These are phyloP conservation scores for Mimachlamys varia DNA, from an alignment of 2,888 invertebrate species.

Conservation along the genomic window DNA sequence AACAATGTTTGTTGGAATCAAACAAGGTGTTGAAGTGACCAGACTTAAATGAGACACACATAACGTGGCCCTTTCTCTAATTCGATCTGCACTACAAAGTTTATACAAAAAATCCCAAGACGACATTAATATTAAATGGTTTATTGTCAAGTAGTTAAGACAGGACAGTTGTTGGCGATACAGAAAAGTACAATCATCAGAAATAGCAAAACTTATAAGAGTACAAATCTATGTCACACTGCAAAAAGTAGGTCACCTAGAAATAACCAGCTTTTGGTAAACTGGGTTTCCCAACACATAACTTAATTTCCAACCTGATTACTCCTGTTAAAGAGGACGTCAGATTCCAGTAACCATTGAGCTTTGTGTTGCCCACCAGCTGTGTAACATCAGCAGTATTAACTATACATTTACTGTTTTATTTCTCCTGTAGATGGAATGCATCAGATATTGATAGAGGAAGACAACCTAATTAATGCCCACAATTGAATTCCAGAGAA, in stretches of 20 bases:
- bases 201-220: background rate
- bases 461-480: background rate
- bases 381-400: background rate
- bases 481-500: background rate
- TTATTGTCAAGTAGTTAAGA: background rate
- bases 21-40: too few species aligned
- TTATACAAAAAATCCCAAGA: background rate
- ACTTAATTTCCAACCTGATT: background rate
- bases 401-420: background rate
- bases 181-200: background rate
- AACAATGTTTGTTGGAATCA: too few species aligned
- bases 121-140: background rate
- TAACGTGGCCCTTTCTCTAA: too few species aligned
- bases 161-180: background rate
- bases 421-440: background rate
- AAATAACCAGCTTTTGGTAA: background rate
- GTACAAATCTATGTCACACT: background rate
- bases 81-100: too few species aligned
- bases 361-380: background rate
- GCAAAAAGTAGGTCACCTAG: background rate
- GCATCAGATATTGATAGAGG: background rate
- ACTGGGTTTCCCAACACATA: background rate
- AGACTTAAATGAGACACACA: too few species aligned
- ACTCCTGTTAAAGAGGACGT: background rate
- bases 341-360: background rate